A percentile compares a stretch with the other conserved stretches of the same genome.
Evolutionary conservation across 2,797 vertebrate species (phyloP).

Genomic region (Eupleurogrammus muticus): DNA sequence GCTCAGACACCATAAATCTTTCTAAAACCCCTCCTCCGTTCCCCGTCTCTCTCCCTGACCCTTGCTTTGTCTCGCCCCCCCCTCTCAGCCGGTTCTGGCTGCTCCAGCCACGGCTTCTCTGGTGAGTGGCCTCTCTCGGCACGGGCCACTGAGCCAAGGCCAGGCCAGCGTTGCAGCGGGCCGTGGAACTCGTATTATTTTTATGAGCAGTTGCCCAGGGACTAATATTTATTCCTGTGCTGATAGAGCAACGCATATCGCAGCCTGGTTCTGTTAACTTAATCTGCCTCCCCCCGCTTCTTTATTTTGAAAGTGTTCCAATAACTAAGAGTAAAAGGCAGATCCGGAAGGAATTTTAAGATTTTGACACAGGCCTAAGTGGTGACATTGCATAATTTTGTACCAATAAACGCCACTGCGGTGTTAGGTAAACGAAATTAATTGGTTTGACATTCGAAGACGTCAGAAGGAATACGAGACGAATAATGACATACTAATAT

Average conservation of each 20-base stretch:
- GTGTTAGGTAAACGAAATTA: neutral
- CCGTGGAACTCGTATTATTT: constrained; percentile 75
- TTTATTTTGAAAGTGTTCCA: constrained; percentile 47
- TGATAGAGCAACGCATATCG: constrained; percentile 68
- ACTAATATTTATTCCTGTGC: constrained; percentile 73
- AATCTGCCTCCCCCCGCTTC: constrained; percentile 56
- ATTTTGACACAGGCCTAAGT: constrained; percentile 1
- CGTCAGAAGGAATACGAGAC: neutral
- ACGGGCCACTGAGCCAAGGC: constrained; percentile 61
- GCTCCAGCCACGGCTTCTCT: constrained; percentile 48
- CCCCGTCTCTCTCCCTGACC: constrained; percentile 34
- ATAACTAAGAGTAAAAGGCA: constrained; percentile 11
- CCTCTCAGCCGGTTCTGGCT: constrained; percentile 31
- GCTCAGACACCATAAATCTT: constrained; percentile 72
- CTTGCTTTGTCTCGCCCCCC: constrained; percentile 22
- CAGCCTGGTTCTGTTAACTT: constrained; percentile 70
- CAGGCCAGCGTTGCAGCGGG: constrained; percentile 60
- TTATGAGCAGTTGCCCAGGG: constrained; percentile 78
- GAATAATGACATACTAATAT: neutral
- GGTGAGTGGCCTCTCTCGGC: constrained; percentile 46
- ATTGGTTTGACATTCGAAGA: constrained; percentile 5
- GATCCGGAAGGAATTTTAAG: neutral
- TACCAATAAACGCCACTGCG: neutral
- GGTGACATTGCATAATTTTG: constrained; percentile 2
- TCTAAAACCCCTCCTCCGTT: constrained; percentile 44